Evolutionary conservation across 2,888 invertebrate species (phyloP), one percentile per base, ranked within the genome.

Genomic region (Apantesis nais): DNA sequence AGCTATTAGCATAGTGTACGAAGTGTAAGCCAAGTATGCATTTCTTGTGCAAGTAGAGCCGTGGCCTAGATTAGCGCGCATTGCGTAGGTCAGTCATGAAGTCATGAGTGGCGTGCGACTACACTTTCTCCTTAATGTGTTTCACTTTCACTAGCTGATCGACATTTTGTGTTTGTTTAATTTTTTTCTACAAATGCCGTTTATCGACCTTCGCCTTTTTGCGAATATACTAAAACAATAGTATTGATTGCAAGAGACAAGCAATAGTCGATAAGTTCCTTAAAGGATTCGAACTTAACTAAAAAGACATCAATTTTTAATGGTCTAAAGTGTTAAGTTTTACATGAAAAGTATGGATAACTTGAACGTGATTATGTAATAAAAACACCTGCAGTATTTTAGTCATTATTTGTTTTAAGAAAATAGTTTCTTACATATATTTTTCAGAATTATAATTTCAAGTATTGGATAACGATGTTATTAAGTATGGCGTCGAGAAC

Each of bases 41-140:
- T 82, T 85, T 85, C 84, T 90, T 88, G 88, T 87, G 87, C 85
- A 88, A 88, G 85, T 77, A 78, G 81, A 87, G 81, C 86, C 88
- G 85, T 90, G 92, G 88, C 92, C 91, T 80, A 91, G 89, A 89
- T 92, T 80, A 78, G 78, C 69, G 84, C 88, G 89, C 89, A 89
- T 91, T 92, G 92, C 92, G 93, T 93, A 92, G 93, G 93, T 92
- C 92, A 93, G 90, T 89, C 90, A 89, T 87, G 69, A 73, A 70
- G 63, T 66, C 64, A 70, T 68, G 77, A 80, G 83, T 83, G 74
- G 80, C 86, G 83, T 82, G 83, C 81, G 83, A 82, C 85, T 84
- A 85, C 81, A 90, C 93, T 93, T 93, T 93, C 93, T 88, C 91
- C 81, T 80, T 84, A 85, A 83, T 80, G 81, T 81, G 88, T 86